Evolutionary conservation across 2,113 vertebrate species (phyloP).

Genomic region (Urocitellus parryii): DNA sequence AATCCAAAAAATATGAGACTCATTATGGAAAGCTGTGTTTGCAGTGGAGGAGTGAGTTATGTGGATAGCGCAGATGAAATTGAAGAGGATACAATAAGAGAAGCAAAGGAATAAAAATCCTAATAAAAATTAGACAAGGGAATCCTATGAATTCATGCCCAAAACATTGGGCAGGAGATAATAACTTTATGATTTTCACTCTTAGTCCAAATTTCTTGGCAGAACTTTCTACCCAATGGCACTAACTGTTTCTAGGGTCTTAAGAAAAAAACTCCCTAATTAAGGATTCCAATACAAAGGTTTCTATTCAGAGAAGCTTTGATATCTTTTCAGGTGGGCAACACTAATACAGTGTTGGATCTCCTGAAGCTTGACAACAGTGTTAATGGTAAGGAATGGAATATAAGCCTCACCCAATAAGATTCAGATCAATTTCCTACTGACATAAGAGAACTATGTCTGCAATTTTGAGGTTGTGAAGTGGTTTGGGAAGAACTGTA

Average conservation of each 20-base stretch:
- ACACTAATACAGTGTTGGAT: neutral
- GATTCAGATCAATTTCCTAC: neutral
- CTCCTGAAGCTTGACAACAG: neutral
- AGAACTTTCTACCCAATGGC: neutral
- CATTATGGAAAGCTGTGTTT: neutral
- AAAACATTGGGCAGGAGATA: neutral
- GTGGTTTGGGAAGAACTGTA: neutral
- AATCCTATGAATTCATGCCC: rapidly evolving
- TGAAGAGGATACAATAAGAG: neutral
- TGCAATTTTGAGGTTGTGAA: neutral
- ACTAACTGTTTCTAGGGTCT: neutral
- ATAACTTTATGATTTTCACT: neutral
- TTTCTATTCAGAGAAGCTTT: neutral
- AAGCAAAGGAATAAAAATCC: neutral
- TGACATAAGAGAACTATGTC: neutral
- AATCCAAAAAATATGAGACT: neutral
- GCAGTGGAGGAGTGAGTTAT: rapidly evolving
- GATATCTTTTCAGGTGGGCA: neutral
- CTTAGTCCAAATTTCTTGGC: neutral
- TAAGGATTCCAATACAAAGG: neutral
- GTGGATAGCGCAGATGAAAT: rapidly evolving
- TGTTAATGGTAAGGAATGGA: too few relatives aligned
- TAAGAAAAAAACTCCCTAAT: neutral
- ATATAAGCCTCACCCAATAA: neutral
- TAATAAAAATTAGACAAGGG: neutral